phyloP scores from a whole-genome alignment of 2,888 invertebrate species.

The Polyploca ridens region DNA sequence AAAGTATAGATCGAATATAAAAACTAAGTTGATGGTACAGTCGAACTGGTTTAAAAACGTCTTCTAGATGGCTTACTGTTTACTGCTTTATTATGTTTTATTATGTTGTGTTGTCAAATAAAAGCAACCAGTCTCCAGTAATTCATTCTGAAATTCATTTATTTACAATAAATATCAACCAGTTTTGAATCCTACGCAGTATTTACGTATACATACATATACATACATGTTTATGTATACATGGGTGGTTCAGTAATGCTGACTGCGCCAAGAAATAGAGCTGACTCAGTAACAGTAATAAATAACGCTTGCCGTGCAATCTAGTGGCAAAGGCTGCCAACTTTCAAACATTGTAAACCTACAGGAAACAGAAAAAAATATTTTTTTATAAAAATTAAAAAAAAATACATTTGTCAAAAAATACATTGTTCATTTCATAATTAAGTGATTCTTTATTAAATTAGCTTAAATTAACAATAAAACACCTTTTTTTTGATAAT shows the following conservation, averaged over 20 bases:
- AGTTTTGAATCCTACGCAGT: not conserved
- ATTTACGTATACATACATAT: no score
- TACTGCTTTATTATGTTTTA: no score
- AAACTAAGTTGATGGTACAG: not conserved
- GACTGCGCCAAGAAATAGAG: not conserved
- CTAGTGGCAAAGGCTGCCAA: not conserved
- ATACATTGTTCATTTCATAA: no score
- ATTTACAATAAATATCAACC: not conserved
- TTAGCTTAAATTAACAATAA: no score
- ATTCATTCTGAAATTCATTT: not conserved
- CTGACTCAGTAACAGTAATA: not conserved
- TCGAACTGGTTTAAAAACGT: no score
- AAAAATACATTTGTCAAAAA: no score
- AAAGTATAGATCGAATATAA: not conserved
- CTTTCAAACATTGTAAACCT: not conserved
- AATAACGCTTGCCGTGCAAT: not conserved
- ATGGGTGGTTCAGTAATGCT: not conserved
- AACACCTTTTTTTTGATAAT: no score
- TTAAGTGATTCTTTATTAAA: no score
- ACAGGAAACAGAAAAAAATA: not conserved
- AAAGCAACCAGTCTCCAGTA: no score
- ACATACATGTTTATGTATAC: no score
- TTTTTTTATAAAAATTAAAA: not conserved
- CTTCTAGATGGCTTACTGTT: no score
- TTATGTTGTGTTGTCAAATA: no score